phyloP scores from a whole-genome alignment of 2,113 vertebrate genomes.

The Sceloporus tristichus region DNA sequence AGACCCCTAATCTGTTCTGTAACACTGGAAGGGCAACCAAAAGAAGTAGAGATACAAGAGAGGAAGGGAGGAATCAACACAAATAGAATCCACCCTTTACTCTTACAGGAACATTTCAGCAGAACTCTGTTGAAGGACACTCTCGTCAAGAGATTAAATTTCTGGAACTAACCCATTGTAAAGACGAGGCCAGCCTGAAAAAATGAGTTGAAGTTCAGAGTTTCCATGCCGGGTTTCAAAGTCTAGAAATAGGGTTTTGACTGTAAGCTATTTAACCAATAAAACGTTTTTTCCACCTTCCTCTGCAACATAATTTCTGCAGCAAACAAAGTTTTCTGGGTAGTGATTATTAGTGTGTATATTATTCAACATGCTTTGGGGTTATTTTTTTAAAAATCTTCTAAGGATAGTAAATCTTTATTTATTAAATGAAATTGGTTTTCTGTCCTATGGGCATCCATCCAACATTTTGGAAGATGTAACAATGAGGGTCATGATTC shows the following conservation, averaged over 20 bases:
- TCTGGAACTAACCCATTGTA: constrained; percentile 42
- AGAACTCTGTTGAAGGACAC: no score
- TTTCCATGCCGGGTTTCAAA: constrained; percentile 53
- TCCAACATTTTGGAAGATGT: constrained; percentile 71
- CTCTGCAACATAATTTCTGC: constrained; percentile 58
- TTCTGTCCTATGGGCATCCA: constrained; percentile 62
- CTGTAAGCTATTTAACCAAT: constrained; percentile 49
- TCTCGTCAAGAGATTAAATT: not conserved
- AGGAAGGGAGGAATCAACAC: not conserved
- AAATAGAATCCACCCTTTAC: not conserved
- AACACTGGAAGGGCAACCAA: not conserved
- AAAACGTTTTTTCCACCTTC: constrained; percentile 55
- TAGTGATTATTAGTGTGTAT: constrained; percentile 53
- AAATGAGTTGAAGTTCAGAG: constrained; percentile 42
- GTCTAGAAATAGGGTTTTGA: constrained; percentile 55
- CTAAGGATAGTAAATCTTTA: constrained; percentile 72
- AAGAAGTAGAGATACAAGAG: not conserved
- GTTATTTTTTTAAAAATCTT: constrained; percentile 77
- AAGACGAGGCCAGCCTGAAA: constrained; percentile 36
- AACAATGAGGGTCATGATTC: constrained; percentile 77
- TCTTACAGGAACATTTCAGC: not conserved
- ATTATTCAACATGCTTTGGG: constrained; percentile 59
- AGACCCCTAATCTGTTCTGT: no score
- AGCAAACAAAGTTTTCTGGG: constrained; percentile 65
- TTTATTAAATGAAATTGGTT: constrained; percentile 77